Conservation (phyloP, 2,888 invertebrate species). For the Pseudeuparius sepicola region DNA sequence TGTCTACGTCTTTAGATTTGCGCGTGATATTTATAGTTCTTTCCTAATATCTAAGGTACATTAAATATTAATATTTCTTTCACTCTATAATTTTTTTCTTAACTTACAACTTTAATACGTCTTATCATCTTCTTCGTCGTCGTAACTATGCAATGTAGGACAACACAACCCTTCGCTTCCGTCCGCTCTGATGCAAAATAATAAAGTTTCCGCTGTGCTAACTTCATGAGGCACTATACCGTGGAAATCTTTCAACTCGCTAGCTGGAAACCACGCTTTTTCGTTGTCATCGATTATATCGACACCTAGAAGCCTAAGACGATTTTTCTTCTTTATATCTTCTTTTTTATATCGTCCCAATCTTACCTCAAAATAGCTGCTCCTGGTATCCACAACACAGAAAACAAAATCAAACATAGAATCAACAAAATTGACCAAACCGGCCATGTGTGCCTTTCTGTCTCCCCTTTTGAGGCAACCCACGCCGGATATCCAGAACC, state of each 20-base stretch:
- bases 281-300: constrained; percentile 79
- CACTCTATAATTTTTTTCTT: too few species aligned
- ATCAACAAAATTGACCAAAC: constrained; percentile 73
- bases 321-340: constrained; percentile 2
- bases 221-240: constrained; percentile 79
- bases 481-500: constrained; percentile 83
- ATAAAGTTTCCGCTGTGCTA: constrained; percentile 61
- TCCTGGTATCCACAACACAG: constrained; percentile 80
- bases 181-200: constrained; percentile 78
- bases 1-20: too few species aligned
- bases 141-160: constrained; percentile 51
- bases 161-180: constrained; percentile 78
- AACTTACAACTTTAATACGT: too few species aligned
- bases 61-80: too few species aligned
- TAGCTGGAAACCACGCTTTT: constrained; percentile 86
- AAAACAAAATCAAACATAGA: constrained; percentile 61
- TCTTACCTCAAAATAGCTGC: constrained; percentile 68
- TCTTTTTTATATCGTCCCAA: background rate
- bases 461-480: constrained; percentile 61
- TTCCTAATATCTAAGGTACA: too few species aligned
- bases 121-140: constrained; percentile 39
- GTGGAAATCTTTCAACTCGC: constrained; percentile 80
- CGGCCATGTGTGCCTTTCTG: constrained; percentile 76
- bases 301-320: constrained; percentile 64
- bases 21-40: too few species aligned